A percentile compares a stretch with the other conserved stretches of the same genome.
phyloP scores from a whole-genome alignment of 2,888 invertebrate species.

The Sinopyrophorus schimmeli region DNA sequence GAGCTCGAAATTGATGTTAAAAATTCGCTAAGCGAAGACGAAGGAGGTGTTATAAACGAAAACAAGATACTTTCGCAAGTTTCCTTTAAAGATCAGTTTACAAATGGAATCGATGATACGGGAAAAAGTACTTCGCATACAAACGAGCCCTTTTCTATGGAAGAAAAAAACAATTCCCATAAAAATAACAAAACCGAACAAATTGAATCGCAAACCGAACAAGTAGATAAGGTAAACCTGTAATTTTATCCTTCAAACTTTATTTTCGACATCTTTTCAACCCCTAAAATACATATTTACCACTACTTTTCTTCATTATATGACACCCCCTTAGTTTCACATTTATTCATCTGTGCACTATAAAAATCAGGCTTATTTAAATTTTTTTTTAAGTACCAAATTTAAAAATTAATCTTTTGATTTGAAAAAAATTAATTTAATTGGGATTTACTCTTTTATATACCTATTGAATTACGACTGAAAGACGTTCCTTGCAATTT shows the following conservation, averaged over 20 bases:
- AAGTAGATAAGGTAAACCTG: slow-evolving; percentile 20
- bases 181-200: slow-evolving; percentile 38
- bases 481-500: too few relatives aligned
- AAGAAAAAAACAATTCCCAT: slow-evolving; percentile 5
- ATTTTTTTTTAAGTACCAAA: too few relatives aligned
- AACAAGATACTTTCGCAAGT: slow-evolving; percentile 37
- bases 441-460: too few relatives aligned
- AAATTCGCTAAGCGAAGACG: background rate
- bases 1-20: too few relatives aligned
- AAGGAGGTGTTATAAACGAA: slow-evolving; percentile 19
- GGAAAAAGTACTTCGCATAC: slow-evolving; percentile 21
- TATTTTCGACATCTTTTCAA: background rate
- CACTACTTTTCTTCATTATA: too few relatives aligned
- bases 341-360: too few relatives aligned
- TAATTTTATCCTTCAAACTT: background rate
- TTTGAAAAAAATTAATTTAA: too few relatives aligned
- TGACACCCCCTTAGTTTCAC: too few relatives aligned
- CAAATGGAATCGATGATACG: slow-evolving; percentile 45
- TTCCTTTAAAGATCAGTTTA: slow-evolving; percentile 39
- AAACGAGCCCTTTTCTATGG: slow-evolving; percentile 13
- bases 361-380: too few relatives aligned
- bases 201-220: slow-evolving; percentile 48
- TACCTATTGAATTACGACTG: too few relatives aligned
- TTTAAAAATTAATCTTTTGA: too few relatives aligned
- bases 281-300: background rate